These are phyloP conservation scores for Acanthurus tractus DNA, from an alignment of 2,797 vertebrate genomes.

Conservation along the genomic window DNA sequence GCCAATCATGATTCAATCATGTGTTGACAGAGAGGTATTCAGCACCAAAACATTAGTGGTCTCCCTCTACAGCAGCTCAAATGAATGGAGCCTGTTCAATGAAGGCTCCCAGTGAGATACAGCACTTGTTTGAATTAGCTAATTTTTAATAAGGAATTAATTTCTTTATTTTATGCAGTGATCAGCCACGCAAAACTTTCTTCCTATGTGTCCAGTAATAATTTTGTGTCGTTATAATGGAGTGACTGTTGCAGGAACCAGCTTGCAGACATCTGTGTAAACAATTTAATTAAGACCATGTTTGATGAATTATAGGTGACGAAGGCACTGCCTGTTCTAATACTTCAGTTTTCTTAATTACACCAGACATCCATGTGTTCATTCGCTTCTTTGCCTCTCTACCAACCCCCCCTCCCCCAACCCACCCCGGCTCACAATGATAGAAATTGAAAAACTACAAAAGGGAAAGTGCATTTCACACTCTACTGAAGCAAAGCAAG, in stretches of 20 bases:
- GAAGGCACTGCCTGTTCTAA: conserved; percentile 82
- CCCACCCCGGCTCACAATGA: conserved; percentile 72
- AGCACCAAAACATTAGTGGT: conserved; percentile 29
- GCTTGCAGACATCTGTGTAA: conserved; percentile 85
- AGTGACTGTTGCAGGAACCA: conserved; percentile 68
- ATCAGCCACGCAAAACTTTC: conserved; percentile 62
- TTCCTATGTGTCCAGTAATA: conserved; percentile 57
- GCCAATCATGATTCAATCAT: conserved; percentile 30
- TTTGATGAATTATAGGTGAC: conserved; percentile 84
- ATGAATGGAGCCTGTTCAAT: too few species aligned
- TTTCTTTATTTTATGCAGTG: conserved; percentile 25
- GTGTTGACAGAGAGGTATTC: conserved; percentile 60
- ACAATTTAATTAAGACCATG: conserved; percentile 87
- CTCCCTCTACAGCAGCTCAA: conserved; percentile 23
- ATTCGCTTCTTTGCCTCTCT: conserved; percentile 46
- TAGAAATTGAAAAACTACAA: conserved; percentile 86
- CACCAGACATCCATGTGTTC: conserved; percentile 80
- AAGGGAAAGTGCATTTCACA: conserved; percentile 89
- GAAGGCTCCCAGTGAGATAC: conserved; percentile 11
- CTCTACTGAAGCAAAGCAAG: conserved; percentile 87
- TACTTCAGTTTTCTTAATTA: conserved; percentile 85
- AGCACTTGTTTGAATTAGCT: conserved; percentile 37
- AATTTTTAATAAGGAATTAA: conserved; percentile 38
- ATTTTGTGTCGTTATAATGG: conserved; percentile 58
- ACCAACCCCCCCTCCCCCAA: too few species aligned